Conservation (phyloP, 2,797 vertebrate genomes). For the Chiloscyllium punctatum region DNA sequence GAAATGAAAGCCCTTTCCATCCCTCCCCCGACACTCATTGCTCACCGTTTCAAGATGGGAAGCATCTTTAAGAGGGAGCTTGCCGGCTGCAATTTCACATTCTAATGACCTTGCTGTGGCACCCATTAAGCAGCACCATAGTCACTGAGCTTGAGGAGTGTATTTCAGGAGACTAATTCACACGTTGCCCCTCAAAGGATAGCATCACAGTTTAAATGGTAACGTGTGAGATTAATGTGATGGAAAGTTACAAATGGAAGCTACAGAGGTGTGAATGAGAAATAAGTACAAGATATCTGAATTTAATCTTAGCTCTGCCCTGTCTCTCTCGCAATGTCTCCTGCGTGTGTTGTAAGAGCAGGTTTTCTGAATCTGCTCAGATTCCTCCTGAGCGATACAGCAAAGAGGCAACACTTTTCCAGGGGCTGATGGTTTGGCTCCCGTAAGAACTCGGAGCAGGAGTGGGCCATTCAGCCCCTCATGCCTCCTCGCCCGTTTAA, state of each 20-base stretch:
- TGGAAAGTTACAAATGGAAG: constrained; percentile 3
- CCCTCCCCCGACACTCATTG: not conserved
- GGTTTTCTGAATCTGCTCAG: not conserved
- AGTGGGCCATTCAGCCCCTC: too few relatives aligned
- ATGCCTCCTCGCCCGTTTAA: too few relatives aligned
- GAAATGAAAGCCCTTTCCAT: not conserved
- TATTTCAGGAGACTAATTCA: not conserved
- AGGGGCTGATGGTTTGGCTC: not conserved
- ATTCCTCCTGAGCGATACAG: not conserved
- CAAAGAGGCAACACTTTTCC: not conserved
- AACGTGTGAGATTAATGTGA: not conserved
- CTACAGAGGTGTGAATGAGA: not conserved
- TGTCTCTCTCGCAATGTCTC: not conserved
- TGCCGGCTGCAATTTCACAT: not conserved
- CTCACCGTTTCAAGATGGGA: not conserved
- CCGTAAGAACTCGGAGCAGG: too few relatives aligned
- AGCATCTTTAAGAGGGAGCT: too few relatives aligned
- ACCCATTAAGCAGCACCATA: not conserved
- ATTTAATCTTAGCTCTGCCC: not conserved
- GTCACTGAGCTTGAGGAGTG: not conserved
- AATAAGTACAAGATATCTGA: too few relatives aligned
- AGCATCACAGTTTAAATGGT: not conserved
- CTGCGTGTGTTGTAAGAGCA: too few relatives aligned
- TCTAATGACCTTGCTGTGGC: not conserved
- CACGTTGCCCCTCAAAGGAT: not conserved